Evolutionary conservation across 2,113 vertebrate species (phyloP).

Genomic region (Boulengeromyrus knoepffleri): DNA sequence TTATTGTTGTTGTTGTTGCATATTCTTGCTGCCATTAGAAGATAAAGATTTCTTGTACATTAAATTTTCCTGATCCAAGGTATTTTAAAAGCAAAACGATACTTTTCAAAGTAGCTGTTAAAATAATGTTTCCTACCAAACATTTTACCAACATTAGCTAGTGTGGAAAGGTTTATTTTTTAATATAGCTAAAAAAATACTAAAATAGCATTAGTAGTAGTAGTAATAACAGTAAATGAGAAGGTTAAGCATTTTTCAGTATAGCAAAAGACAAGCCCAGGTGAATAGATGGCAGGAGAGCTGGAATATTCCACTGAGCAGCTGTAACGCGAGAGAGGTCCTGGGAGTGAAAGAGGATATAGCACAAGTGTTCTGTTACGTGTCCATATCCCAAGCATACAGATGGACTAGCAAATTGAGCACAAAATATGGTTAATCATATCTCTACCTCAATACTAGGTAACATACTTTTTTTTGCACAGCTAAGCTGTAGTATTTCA

Average conservation of each 20-base stretch:
- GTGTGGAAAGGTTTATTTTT: background rate
- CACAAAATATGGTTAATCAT: background rate
- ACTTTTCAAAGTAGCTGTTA: background rate
- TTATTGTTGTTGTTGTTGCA: background rate
- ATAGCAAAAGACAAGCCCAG: background rate
- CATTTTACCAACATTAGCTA: background rate
- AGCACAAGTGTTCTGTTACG: slow-evolving; percentile 8
- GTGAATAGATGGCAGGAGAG: background rate
- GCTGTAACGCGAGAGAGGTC: slow-evolving; percentile 17
- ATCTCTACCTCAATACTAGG: background rate
- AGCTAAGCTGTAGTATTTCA: background rate
- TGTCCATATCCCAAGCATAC: background rate
- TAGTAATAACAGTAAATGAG: background rate
- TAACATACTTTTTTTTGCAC: background rate
- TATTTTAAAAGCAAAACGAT: background rate
- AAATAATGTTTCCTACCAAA: background rate
- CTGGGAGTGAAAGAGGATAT: slow-evolving; percentile 6
- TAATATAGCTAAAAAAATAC: background rate
- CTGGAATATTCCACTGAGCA: slow-evolving; percentile 13
- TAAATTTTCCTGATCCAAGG: background rate
- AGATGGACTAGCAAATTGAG: background rate
- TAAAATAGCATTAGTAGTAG: background rate
- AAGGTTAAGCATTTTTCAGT: background rate
- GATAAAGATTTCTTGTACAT: background rate
- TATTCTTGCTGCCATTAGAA: background rate